Base-by-base conservation (phyloP, 2,797 vertebrate genomes). In the Phataginus tricuspis region DNA sequence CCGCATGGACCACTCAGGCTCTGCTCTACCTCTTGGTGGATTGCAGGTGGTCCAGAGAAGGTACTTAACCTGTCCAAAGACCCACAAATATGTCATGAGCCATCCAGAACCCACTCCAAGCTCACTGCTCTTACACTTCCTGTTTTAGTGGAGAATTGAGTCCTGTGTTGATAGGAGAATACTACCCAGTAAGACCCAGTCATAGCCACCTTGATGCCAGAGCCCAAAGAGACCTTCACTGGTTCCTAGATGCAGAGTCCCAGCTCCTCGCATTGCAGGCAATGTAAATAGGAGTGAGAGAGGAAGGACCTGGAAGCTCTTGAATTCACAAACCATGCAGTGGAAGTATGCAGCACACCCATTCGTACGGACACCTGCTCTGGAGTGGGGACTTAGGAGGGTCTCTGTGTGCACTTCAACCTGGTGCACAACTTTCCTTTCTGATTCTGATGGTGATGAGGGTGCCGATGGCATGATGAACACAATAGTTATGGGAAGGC, bases 401-500 rank as follows among this genome's bases (percentile, higher is more conserved):
- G 1, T 29, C 55, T 39, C 6, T 0, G 16, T 34, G 3, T 0
- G 6, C 57, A 2, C 16, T 37, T 34, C 1, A 1, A 16, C 12
- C 4, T 0, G 3, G 18, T 45, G 7, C 29, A 27, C 15, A 4
- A 4, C 25, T 18, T 42, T 64, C 37, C 10, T 4, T 34, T 68
- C 8, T 53, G 21, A 0, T 5, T 10, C 19, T 61, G 72, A 0
- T 1, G 27, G 21, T 1, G 25, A 12, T 23, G 16, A 15, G 13
- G 5, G 8, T 37, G 1, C n/a, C 8, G 25, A 5, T 10, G 31
- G n/a, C 4, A 14, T 4, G 34, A 4, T 1, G 19, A 31, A 9
- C 1, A 5, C 4, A 2, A 2, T 0, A 3, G 39, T 5, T 29
- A 19, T 3, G 19, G 23, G 0, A 4, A 4, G 8, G 3, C 4